Conservation (phyloP, 2,888 invertebrate genomes). For the Andrena praecox region DNA sequence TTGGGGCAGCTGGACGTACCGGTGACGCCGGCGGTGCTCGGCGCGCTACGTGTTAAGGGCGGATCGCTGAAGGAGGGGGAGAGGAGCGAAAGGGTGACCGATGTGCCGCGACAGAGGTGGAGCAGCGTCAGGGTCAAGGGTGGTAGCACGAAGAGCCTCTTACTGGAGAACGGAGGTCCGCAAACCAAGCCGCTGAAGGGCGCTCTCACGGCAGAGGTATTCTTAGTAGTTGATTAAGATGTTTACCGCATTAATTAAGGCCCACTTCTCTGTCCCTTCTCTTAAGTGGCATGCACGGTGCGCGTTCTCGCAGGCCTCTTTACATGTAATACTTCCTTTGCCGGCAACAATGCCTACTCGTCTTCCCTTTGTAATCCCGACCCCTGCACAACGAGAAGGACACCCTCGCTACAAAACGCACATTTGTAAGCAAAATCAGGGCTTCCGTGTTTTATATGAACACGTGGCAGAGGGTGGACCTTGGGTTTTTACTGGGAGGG, state of each 20-base stretch:
- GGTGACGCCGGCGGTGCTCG: conserved; percentile 72
- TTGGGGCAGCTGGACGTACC: conserved; percentile 80
- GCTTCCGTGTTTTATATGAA: no score
- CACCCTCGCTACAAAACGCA: background rate
- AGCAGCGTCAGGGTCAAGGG: conserved; percentile 83
- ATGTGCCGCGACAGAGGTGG: conserved; percentile 81
- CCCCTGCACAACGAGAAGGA: background rate
- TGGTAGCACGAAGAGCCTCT: conserved; percentile 83
- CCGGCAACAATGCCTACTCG: background rate
- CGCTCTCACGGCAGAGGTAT: conserved; percentile 82
- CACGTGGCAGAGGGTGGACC: no score
- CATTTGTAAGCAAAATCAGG: no score
- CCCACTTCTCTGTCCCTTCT: conserved; percentile 9
- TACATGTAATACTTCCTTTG: background rate
- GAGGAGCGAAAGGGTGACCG: conserved; percentile 75
- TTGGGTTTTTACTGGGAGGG: no score
- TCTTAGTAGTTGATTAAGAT: conserved; percentile 61
- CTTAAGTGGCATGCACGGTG: conserved; percentile 2
- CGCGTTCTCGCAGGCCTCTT: background rate
- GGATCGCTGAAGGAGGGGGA: conserved; percentile 80
- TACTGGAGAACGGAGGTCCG: conserved; percentile 82
- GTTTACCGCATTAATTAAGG: conserved; percentile 59
- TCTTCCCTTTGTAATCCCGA: background rate
- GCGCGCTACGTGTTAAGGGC: conserved; percentile 76
- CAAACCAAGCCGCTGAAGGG: conserved; percentile 78